Conservation (phyloP, 2,888 invertebrate species). For the Drosophila vallismaia region DNA sequence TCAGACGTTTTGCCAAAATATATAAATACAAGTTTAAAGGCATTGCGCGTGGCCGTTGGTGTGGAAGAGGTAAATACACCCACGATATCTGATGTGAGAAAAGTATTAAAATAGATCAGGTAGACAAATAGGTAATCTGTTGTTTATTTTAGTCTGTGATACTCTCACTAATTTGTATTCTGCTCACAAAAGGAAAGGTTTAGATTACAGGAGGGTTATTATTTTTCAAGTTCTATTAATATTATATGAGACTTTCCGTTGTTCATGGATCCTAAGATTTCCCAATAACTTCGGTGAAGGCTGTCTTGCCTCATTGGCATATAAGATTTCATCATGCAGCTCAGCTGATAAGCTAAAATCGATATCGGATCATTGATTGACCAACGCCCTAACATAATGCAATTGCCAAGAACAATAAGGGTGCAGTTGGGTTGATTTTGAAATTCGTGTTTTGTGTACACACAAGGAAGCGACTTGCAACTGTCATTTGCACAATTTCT, state of each 20-base stretch:
- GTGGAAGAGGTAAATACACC: constrained; percentile 21
- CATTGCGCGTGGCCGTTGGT: constrained; percentile 25
- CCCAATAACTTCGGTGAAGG: constrained; percentile 1
- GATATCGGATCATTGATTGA: constrained; percentile 24
- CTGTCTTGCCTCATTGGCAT: constrained; percentile 34
- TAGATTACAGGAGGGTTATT: not conserved
- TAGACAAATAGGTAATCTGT: constrained; percentile 8
- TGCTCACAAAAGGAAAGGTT: not conserved
- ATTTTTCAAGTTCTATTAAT: not conserved
- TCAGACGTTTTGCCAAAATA: constrained; percentile 65
- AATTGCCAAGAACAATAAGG: constrained; percentile 36
- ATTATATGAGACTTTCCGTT: not conserved
- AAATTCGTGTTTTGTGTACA: constrained; percentile 20
- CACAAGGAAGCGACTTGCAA: constrained; percentile 38
- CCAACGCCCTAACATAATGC: constrained; percentile 26
- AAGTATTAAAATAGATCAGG: constrained; percentile 17
- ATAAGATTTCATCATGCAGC: constrained; percentile 23
- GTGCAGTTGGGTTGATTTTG: constrained; percentile 31
- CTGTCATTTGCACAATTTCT: constrained; percentile 30
- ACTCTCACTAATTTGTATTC: constrained; percentile 18
- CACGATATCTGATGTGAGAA: constrained; percentile 9
- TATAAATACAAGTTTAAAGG: constrained; percentile 21
- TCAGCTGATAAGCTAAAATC: constrained; percentile 34
- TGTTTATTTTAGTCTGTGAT: not conserved
- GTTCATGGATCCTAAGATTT: not conserved